Percentiles rank a stretch among this genome's conserved stretches.
phyloP scores from a whole-genome alignment of 2,113 vertebrate genomes.

The Dasyprocta punctata region DNA sequence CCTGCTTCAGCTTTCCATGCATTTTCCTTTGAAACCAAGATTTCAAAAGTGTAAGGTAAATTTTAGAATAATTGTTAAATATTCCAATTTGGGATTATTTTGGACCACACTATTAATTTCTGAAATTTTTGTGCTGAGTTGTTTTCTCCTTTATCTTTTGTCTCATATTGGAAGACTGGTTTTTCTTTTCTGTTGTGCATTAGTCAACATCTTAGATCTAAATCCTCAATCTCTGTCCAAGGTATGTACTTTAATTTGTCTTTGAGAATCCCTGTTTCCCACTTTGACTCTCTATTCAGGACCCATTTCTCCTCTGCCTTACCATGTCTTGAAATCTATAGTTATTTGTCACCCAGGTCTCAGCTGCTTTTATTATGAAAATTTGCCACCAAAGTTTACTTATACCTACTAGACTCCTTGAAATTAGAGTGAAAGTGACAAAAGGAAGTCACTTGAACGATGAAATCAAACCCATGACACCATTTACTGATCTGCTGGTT shows the following conservation, averaged over 20 bases:
- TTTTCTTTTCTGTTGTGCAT: neutral
- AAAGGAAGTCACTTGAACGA: neutral
- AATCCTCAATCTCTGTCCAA: neutral
- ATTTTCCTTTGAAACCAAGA: neutral
- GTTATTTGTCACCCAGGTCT: neutral
- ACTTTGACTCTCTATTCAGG: fast-evolving
- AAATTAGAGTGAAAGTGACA: neutral
- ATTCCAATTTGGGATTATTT: neutral
- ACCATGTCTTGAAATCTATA: neutral
- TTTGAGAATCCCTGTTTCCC: fast-evolving
- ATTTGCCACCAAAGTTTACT: neutral
- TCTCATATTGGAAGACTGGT: neutral
- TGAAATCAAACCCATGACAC: neutral
- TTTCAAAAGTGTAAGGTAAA: neutral
- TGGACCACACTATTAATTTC: neutral
- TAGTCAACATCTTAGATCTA: neutral
- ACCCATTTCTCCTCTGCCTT: neutral
- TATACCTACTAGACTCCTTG: neutral
- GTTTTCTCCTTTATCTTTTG: neutral
- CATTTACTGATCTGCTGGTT: neutral
- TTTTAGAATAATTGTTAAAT: conserved; percentile 18
- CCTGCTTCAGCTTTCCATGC: neutral
- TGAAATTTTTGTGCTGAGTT: neutral
- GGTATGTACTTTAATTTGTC: neutral
- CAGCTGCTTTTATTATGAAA: neutral